These are phyloP conservation scores for Alloscopus bannaensis DNA, from an alignment of 2,888 invertebrate genomes.

Conservation along the genomic window DNA sequence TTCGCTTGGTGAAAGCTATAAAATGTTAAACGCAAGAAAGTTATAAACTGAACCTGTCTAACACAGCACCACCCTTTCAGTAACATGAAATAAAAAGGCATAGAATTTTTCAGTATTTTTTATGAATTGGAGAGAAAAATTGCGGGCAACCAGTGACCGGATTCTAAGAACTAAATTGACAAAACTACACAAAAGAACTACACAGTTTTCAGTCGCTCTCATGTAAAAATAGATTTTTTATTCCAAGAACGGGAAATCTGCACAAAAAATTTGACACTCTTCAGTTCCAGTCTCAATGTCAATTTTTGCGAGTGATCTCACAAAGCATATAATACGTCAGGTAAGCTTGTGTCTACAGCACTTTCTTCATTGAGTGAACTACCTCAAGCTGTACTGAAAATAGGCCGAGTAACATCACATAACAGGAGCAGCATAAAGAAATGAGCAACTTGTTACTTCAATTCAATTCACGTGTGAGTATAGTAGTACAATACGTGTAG, in stretches of 20 bases:
- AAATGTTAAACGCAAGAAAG: no score
- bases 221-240: not conserved
- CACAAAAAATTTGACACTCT: not conserved
- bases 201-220: not conserved
- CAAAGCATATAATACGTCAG: no score
- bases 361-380: not conserved
- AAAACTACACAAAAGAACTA: no score
- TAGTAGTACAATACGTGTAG: not conserved
- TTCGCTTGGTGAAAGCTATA: no score
- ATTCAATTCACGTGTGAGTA: not conserved
- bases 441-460: slow-evolving; percentile 31
- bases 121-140: no score
- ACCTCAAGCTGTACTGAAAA: not conserved
- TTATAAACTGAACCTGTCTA: no score
- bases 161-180: no score
- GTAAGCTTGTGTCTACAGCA: not conserved
- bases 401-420: not conserved
- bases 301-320: not conserved
- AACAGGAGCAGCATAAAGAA: not conserved
- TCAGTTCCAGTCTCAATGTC: not conserved
- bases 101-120: no score
- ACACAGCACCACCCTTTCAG: no score
- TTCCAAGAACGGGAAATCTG: not conserved
- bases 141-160: no score
- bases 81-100: no score